phyloP scores from a whole-genome alignment of 2,797 vertebrate genomes.

The Hafferia zeledoni region DNA sequence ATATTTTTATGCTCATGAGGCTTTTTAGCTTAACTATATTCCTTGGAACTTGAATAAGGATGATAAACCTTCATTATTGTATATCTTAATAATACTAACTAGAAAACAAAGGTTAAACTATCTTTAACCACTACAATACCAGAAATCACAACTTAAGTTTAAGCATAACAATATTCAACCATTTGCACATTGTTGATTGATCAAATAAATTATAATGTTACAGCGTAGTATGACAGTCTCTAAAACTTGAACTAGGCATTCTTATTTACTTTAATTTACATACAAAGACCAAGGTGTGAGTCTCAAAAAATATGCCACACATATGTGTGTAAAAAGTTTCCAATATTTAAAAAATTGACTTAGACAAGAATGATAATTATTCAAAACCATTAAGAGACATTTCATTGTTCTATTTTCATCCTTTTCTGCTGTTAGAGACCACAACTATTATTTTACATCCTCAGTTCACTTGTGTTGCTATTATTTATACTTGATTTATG shows the following conservation, averaged over 20 bases:
- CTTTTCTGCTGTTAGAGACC: background rate
- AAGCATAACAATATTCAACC: background rate
- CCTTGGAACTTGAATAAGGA: background rate
- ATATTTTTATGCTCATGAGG: background rate
- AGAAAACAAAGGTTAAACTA: background rate
- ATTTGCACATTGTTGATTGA: background rate
- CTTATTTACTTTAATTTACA: background rate
- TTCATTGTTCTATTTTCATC: background rate
- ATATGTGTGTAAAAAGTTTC: background rate
- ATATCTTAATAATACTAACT: background rate
- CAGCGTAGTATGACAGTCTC: background rate
- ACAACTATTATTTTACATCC: slow-evolving; percentile 15
- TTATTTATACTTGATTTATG: slow-evolving; percentile 68
- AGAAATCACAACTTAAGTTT: background rate
- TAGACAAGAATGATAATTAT: background rate
- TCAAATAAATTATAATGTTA: background rate
- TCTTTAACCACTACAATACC: background rate
- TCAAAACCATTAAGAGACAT: background rate
- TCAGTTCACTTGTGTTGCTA: slow-evolving; percentile 1
- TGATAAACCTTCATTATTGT: background rate
- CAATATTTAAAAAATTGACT: background rate
- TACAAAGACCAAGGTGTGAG: background rate
- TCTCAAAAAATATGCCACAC: background rate
- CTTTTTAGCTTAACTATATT: background rate
- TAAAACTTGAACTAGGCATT: background rate